Base-by-base conservation (phyloP, 1,140 invertebrate genomes). In the Drosophila ambigua region DNA sequence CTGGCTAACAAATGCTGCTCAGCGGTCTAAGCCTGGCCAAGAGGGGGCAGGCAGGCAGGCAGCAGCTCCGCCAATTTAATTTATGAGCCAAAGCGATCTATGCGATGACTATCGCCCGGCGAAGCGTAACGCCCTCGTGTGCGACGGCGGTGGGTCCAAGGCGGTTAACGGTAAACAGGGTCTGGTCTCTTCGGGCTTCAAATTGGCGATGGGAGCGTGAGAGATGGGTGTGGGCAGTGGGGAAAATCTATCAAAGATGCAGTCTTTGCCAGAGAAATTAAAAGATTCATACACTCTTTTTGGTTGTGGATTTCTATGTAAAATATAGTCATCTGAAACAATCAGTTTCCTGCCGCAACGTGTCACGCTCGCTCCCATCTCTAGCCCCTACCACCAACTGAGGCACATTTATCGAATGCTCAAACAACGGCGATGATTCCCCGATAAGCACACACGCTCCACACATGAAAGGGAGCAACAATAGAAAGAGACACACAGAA, bases 41-140 rank as follows among this genome's bases (percentile, higher is more conserved):
- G 55, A 72, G 74, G 69, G 69, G 50, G 35, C 48, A 43, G 48
- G 15, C 48, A 4, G 45, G 8, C 8, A 1, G 9, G 46, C 46
- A 23, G 9, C 46, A 52, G 49, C 51, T 31, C 9, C 43, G 55
- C 63, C 52, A 72, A 77, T 83, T 83, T 79, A 82, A 82, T 83
- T 82, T 83, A 82, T 82, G 79, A 72, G 66, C 55, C 52, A 23
- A 39, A 66, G 28, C 65, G 57, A 79, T 80, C 75, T 54, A 61
- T 61, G 51, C 69, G 69, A 82, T 74, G 65, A 69, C 81, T 76
- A 76, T 83, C 62, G 57, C 16, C 43, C 59, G 66, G 72, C 77
- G 49, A 68, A 68, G 67, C 76, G 76, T 79, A 79, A 79, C 79
- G 79, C 75, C 69, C 73, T 81, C 69, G 50, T 53, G 67, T 39